Evolutionary conservation across 2,113 vertebrate species (phyloP).

Genomic region (Acinonyx jubatus): DNA sequence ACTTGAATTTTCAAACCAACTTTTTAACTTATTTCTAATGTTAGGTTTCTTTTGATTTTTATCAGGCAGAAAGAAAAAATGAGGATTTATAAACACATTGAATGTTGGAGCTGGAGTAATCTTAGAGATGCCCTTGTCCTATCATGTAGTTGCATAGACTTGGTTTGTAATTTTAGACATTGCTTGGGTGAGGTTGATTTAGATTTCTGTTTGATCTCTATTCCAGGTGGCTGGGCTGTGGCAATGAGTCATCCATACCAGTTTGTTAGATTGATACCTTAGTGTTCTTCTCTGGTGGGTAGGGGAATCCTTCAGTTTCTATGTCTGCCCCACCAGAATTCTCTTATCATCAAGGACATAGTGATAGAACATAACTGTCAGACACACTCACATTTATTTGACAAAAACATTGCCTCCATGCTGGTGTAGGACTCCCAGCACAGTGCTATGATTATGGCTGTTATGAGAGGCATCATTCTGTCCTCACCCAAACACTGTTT

Average conservation of each 20-base stretch:
- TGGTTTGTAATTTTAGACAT: not conserved
- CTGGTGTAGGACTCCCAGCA: not conserved
- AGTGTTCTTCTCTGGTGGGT: not conserved
- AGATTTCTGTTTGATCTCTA: not conserved
- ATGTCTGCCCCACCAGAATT: not conserved
- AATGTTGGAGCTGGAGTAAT: not conserved
- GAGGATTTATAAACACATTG: not conserved
- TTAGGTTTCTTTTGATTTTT: not conserved
- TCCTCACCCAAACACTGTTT: not conserved
- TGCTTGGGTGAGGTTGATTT: not conserved
- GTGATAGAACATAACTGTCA: not conserved
- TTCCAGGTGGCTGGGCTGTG: not conserved
- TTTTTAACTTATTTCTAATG: not conserved
- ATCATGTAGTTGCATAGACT: not conserved
- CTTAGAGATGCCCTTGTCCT: not conserved
- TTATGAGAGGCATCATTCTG: not conserved
- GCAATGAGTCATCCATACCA: not conserved
- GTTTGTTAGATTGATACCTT: not conserved
- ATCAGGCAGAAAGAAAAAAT: not conserved
- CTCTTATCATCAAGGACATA: conserved; percentile 16
- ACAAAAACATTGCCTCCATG: not conserved
- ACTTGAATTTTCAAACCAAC: conserved; percentile 1
- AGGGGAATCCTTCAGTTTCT: not conserved
- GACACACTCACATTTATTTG: not conserved
- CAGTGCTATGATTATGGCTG: not conserved